Evolutionary conservation across 2,888 invertebrate species (phyloP).

Genomic region (Peribatodes rhomboidaria): DNA sequence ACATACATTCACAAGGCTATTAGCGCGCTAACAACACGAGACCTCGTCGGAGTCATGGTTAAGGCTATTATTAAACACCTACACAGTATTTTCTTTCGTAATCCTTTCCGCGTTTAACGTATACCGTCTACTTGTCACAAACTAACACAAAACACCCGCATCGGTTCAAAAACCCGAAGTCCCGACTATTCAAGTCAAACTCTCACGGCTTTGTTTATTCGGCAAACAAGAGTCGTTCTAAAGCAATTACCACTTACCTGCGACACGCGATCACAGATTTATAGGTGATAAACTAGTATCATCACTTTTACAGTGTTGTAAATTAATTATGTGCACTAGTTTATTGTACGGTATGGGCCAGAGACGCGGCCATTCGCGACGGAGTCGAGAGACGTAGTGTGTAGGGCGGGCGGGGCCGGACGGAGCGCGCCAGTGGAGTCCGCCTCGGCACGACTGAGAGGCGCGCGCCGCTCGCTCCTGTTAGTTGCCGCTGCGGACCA

Average conservation of each 20-base stretch:
- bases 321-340: conserved; percentile 82
- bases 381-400: conserved; percentile 70
- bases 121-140: conserved; percentile 70
- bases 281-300: conserved; percentile 84
- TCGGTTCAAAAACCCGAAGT: conserved; percentile 26
- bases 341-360: conserved; percentile 56
- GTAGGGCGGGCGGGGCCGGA: conserved; percentile 76
- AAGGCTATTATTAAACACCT: conserved; percentile 32
- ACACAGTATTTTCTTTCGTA: conserved; percentile 45
- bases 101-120: conserved; percentile 53
- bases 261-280: conserved; percentile 84
- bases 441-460: conserved; percentile 47
- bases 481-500: background rate
- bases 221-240: conserved; percentile 77
- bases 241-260: conserved; percentile 86
- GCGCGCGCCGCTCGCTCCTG: conserved; percentile 64
- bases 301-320: conserved; percentile 84
- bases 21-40: conserved; percentile 27
- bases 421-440: conserved; percentile 51
- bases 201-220: conserved; percentile 67
- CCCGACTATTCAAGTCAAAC: conserved; percentile 48
- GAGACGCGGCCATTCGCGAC: conserved; percentile 75
- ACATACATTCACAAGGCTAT: conserved; percentile 31
- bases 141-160: conserved; percentile 63
- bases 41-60: conserved; percentile 29